phyloP scores from a whole-genome alignment of 2,797 vertebrate species.

The Eurystomus glaucurus region DNA sequence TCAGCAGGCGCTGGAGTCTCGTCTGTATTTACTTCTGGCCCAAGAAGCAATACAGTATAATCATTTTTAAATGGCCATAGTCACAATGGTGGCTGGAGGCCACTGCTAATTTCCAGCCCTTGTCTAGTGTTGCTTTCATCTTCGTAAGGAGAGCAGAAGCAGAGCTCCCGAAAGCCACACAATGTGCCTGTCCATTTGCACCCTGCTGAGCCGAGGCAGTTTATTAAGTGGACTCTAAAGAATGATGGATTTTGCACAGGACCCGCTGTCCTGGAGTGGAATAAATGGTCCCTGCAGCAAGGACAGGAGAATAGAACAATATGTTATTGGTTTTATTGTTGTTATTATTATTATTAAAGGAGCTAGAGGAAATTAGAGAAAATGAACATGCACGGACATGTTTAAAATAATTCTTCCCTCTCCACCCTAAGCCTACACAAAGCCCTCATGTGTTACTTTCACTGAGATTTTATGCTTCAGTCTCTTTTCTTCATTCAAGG shows the following conservation, averaged over 20 bases:
- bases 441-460: neutral
- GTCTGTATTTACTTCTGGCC: conserved; percentile 31
- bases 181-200: conserved; percentile 9
- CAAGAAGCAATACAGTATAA: neutral
- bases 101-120: conserved; percentile 57
- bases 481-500: neutral
- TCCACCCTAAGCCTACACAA: neutral
- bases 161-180: conserved; percentile 21
- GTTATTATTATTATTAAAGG: neutral
- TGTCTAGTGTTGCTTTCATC: conserved; percentile 23
- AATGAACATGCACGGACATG: neutral
- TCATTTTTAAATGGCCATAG: conserved; percentile 50
- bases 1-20: conserved; percentile 8
- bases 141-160: conserved; percentile 56
- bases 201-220: conserved; percentile 24
- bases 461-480: neutral
- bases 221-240: conserved; percentile 59
- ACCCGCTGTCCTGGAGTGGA: conserved; percentile 26
- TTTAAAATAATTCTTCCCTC: neutral
- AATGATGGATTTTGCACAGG: conserved; percentile 42
- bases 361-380: neutral
- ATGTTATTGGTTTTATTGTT: neutral
- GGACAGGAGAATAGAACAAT: conserved; percentile 19
- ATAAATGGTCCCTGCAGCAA: conserved; percentile 46
- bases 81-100: conserved; percentile 30